Base-by-base conservation (phyloP, 2,113 vertebrate species). In the Burhinus oedicnemus region DNA sequence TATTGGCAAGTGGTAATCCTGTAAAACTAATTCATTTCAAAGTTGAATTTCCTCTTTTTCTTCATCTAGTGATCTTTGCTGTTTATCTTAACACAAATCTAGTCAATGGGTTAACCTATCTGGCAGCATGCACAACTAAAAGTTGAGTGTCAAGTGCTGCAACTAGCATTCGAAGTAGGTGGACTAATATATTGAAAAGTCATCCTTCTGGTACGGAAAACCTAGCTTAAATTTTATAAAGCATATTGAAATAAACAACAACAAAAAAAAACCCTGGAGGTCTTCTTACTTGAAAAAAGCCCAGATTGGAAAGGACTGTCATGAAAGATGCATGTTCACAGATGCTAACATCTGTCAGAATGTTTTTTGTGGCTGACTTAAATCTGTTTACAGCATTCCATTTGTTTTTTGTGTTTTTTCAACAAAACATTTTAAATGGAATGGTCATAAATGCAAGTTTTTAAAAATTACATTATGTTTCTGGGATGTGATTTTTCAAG, bases 341-440 rank as follows among this genome's bases (percentile, higher is more conserved):
- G 96, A 97, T 98, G 97, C 95, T 97, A 98, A 97, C 97, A 97
- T 98, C 97, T 98, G 97, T 97, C 95, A 95, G 95, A 97, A 83
- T 91, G 79, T 97, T 97, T 97, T 97, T 95, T 96, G 96, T 96
- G 97, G 95, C 95, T 69, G 92, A 90, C 90, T 97, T 96, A 83
- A 97, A 95, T 97, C 90, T 97, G 97, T 98, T 98, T 98, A 97
- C 93, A 97, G 92, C 97, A 97, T 97, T 97, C 97, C 97, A 96
- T 94, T 97, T 96, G 83, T 89, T 97, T 97, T 97, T 84, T 90
- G 51, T 71, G 25, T 91, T 90, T 86, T 85, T 84, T 80, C 87
- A 91, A 61, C 91, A 95, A 96, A 97, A 89, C 81, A 61, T 95
- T 97, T 97, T 83, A 94, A 96, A 96, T 91, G 72, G 96, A 94